These are phyloP conservation scores for Aphyosemion australe DNA, from an alignment of 2,113 vertebrate genomes.

Conservation along the genomic window DNA sequence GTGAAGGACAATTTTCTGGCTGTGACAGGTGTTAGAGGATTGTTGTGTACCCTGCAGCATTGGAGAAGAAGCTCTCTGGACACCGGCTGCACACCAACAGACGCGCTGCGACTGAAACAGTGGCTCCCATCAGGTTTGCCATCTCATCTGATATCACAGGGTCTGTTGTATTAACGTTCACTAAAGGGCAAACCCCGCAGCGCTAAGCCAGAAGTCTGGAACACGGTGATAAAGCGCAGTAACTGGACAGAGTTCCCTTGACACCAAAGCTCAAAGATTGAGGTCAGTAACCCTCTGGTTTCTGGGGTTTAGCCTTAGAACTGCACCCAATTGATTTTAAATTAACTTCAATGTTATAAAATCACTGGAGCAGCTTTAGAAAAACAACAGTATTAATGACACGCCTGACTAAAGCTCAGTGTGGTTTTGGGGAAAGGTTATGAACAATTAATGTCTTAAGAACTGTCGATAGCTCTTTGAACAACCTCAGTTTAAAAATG, in stretches of 20 bases:
- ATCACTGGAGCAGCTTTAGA: not conserved
- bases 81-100: conserved; percentile 30
- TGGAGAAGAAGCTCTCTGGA: conserved; percentile 29
- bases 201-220: conserved; percentile 10
- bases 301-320: conserved; percentile 12
- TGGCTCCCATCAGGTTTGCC: conserved; percentile 28
- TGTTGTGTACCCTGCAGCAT: conserved; percentile 44
- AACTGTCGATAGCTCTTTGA: not conserved
- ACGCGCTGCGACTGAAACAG: conserved; percentile 37
- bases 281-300: conserved; percentile 11
- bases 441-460: not conserved
- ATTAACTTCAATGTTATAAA: not conserved
- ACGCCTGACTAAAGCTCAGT: not conserved
- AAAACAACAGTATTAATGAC: not conserved
- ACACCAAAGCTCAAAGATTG: conserved; percentile 10
- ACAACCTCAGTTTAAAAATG: too few species aligned
- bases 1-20: conserved; percentile 53
- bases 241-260: conserved; percentile 14
- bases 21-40: conserved; percentile 63
- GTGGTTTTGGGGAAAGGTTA: not conserved
- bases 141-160: conserved; percentile 34
- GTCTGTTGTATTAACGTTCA: conserved; percentile 27
- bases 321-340: not conserved
- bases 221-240: conserved; percentile 29
- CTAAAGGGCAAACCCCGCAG: conserved; percentile 11